Evolutionary conservation across 2,888 invertebrate species (phyloP).

Genomic region (Exephanes ischioxanthus): DNA sequence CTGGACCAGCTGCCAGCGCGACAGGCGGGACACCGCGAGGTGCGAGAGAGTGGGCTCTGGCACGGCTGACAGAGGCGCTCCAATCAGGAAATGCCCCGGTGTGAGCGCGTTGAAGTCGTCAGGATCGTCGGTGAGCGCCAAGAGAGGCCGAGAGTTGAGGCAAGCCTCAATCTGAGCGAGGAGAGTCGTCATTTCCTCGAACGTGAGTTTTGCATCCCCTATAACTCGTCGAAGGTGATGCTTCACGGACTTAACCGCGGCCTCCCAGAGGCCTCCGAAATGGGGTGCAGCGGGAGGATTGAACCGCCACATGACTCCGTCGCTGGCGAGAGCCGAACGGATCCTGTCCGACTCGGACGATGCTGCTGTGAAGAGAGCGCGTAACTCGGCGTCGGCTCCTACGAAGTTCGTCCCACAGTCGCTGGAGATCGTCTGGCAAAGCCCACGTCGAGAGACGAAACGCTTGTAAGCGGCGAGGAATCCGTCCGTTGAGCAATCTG

Average conservation of each 20-base stretch:
- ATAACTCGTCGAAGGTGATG: neutral
- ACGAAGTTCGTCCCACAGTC: slow-evolving; percentile 59
- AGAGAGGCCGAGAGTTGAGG: slow-evolving; percentile 9
- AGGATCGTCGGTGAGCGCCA: slow-evolving; percentile 1
- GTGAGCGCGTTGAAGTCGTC: neutral
- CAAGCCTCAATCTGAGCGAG: neutral
- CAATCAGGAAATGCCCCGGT: neutral
- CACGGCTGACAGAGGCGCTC: slow-evolving; percentile 17
- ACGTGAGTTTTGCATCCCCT: neutral
- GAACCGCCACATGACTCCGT: too few relatives aligned
- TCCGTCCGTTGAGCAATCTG: slow-evolving; percentile 19
- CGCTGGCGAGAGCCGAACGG: too few relatives aligned
- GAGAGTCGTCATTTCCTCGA: neutral
- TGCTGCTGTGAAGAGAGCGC: slow-evolving; percentile 13
- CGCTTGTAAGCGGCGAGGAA: slow-evolving; percentile 39
- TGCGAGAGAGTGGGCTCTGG: slow-evolving; percentile 72
- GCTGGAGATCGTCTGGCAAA: slow-evolving; percentile 14
- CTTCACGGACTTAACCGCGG: too few relatives aligned
- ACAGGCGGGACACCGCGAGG: slow-evolving; percentile 60
- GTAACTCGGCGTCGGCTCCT: slow-evolving; percentile 51
- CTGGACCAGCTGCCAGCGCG: slow-evolving; percentile 70
- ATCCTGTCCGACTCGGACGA: too few relatives aligned
- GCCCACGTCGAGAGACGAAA: slow-evolving; percentile 15
- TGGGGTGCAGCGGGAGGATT: too few relatives aligned
- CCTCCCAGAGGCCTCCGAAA: too few relatives aligned